These are phyloP conservation scores for Drosophila saltans DNA, from an alignment of 1,140 invertebrate species.

Conservation along the genomic window DNA sequence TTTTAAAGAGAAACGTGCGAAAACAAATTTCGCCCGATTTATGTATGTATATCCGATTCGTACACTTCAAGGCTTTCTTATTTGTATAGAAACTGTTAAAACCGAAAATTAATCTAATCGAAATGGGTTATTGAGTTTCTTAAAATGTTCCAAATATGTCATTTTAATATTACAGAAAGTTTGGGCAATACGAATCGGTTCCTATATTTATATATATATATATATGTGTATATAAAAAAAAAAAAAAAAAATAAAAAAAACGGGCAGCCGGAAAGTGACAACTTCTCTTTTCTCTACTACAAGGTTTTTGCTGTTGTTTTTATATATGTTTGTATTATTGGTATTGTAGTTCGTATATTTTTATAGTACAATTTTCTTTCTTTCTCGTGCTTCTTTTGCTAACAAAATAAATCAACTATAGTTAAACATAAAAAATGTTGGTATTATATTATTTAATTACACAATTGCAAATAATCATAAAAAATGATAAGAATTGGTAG, in stretches of 20 bases:
- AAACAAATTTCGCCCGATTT: not conserved
- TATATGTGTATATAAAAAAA: too few species aligned
- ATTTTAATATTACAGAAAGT: slow-evolving; percentile 4
- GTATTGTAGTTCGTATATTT: slow-evolving; percentile 24
- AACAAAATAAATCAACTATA: slow-evolving; percentile 73
- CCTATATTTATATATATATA: too few species aligned
- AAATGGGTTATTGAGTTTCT: not conserved
- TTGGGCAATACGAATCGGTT: not conserved
- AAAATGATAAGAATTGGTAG: slow-evolving; percentile 20
- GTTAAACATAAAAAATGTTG: slow-evolving; percentile 56
- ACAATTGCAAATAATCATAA: slow-evolving; percentile 25
- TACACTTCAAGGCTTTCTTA: not conserved
- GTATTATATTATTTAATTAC: slow-evolving; percentile 33
- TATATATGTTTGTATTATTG: slow-evolving; percentile 26
- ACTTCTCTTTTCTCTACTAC: slow-evolving; percentile 41
- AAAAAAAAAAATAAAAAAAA: not conserved
- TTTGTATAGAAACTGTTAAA: slow-evolving; percentile 1
- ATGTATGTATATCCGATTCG: not conserved
- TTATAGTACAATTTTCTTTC: slow-evolving; percentile 21
- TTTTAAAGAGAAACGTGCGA: not conserved
- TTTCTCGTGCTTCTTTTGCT: slow-evolving; percentile 58
- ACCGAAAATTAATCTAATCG: slow-evolving; percentile 4
- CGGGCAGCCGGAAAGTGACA: not conserved
- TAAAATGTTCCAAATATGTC: not conserved
- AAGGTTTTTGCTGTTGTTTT: slow-evolving; percentile 44